These are phyloP conservation scores for Conops quadrifasciatus DNA, from an alignment of 2,888 invertebrate species.

Conservation along the genomic window DNA sequence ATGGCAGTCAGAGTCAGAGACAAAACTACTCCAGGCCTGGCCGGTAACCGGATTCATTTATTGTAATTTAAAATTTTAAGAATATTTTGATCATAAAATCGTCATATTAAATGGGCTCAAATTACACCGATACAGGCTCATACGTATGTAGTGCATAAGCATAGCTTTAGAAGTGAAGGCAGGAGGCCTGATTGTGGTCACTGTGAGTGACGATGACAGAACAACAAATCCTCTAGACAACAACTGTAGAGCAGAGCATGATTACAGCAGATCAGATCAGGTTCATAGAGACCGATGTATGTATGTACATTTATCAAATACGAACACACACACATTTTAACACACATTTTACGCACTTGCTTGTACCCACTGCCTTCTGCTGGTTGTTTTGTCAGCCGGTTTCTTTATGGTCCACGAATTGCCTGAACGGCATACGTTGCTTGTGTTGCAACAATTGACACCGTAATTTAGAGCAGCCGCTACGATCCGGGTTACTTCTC, in stretches of 20 bases:
- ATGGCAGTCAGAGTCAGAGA: not conserved
- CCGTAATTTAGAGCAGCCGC: slow-evolving; percentile 13
- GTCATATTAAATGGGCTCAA: slow-evolving; percentile 24
- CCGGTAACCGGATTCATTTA: slow-evolving; percentile 33
- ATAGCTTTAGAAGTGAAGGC: slow-evolving; percentile 2
- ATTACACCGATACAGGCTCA: slow-evolving; percentile 14
- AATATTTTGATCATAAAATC: slow-evolving; percentile 29
- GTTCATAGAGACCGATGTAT: slow-evolving; percentile 7
- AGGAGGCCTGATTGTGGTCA: slow-evolving; percentile 4
- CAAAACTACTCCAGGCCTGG: not conserved
- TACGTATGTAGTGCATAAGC: slow-evolving; percentile 19
- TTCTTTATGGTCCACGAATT: not conserved
- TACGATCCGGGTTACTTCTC: slow-evolving; percentile 1
- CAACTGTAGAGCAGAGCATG: not conserved
- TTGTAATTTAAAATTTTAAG: slow-evolving; percentile 25
- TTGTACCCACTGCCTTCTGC: not conserved
- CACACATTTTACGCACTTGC: slow-evolving; percentile 33
- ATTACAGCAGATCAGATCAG: slow-evolving; percentile 4
- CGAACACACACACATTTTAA: not conserved
- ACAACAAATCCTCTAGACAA: not conserved
- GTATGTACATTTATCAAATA: not conserved
- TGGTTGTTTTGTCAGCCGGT: not conserved
- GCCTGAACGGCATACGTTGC: not conserved
- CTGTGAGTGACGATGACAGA: not conserved
- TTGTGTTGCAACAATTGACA: slow-evolving; percentile 24